A percentile compares a stretch with the other conserved stretches of the same genome.
Conservation (phyloP, 2,113 vertebrate species). For the Triplophysa siluroides region DNA sequence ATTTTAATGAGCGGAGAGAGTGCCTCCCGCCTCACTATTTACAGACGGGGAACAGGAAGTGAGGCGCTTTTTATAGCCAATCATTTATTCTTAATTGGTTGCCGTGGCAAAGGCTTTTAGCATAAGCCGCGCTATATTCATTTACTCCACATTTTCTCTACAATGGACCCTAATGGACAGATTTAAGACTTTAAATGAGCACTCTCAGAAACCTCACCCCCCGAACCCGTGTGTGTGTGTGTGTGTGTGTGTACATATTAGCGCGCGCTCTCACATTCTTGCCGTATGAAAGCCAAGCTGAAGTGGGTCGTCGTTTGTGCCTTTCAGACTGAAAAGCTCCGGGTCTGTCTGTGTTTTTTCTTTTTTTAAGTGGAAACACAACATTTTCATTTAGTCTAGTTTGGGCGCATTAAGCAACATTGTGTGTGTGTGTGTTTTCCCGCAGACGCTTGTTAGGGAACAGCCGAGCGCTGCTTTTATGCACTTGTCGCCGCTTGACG, state of each 20-base stretch:
- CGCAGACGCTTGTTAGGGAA: constrained; percentile 20
- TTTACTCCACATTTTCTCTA: constrained; percentile 89
- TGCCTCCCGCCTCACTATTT: constrained; percentile 80
- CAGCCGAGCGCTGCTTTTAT: constrained; percentile 17
- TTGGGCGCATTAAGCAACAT: constrained; percentile 31
- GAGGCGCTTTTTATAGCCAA: constrained; percentile 79
- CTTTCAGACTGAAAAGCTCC: constrained; percentile 30
- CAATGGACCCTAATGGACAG: constrained; percentile 90
- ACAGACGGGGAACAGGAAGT: constrained; percentile 87
- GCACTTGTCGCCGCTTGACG: constrained; percentile 5
- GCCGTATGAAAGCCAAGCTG: constrained; percentile 31
- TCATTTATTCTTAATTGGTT: constrained; percentile 89
- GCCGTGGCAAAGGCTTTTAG: constrained; percentile 86
- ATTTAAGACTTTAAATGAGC: constrained; percentile 88
- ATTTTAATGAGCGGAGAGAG: constrained; percentile 75
- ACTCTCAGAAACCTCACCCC: constrained; percentile 73
- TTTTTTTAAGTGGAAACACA: constrained; percentile 11
- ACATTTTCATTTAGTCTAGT: constrained; percentile 40
- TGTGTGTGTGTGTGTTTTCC: background rate
- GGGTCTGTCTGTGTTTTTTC: constrained; percentile 3
- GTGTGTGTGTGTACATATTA: background rate
- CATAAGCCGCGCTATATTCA: constrained; percentile 90
- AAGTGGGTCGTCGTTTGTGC: constrained; percentile 21
- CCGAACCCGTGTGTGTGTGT: background rate
- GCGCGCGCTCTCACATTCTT: background rate